Base-by-base conservation (phyloP, 2,113 vertebrate genomes). In the Cygnus buccinator region DNA sequence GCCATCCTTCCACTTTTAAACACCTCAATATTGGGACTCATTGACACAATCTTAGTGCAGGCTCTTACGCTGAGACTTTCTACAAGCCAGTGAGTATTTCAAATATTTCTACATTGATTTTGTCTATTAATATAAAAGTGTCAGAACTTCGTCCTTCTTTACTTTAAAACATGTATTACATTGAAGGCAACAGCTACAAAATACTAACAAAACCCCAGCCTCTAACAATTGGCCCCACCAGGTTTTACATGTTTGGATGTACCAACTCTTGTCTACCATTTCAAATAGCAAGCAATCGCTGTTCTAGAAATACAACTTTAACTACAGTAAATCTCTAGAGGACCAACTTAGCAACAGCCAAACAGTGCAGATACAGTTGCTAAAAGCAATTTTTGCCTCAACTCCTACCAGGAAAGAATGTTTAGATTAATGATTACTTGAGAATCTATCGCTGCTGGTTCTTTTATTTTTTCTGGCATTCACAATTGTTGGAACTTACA, bases 371-470 rank as follows among this genome's bases (percentile, higher is more conserved):
- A 89, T 2, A 75, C 31, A 89, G 50, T 59, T 86, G 57, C 57
- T 96, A 80, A 91, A 88, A 95, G 67, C 3, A 55, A 72, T 74
- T 94, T 93, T 94, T 96, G 29, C 57, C 65, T 91, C 84, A 80
- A 37, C 58, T 88, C 33, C 82, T 92, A 84, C 57, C 48, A 89
- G 52, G 25, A 95, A 94, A 97, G 82, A 91, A 95, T 72, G 61
- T 86, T 91, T 95, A 90, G 65, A 90, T 95, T 92, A 95, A 95
- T 87, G 74, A 95, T 93, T 96, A 86, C 68, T 95, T 88, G 58
- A 89, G 79, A 96, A 85, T 76, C 39, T 89, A n/a, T 90, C 52
- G 55, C 41, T 84, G 67, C 7, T 70, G 33, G 10, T 75, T 87
- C 52, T 93, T 89, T 55, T 71, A 71, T 81, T 94, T 92, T 76